Conservation (phyloP, 2,797 vertebrate species). For the Eutrigla gurnardus region DNA sequence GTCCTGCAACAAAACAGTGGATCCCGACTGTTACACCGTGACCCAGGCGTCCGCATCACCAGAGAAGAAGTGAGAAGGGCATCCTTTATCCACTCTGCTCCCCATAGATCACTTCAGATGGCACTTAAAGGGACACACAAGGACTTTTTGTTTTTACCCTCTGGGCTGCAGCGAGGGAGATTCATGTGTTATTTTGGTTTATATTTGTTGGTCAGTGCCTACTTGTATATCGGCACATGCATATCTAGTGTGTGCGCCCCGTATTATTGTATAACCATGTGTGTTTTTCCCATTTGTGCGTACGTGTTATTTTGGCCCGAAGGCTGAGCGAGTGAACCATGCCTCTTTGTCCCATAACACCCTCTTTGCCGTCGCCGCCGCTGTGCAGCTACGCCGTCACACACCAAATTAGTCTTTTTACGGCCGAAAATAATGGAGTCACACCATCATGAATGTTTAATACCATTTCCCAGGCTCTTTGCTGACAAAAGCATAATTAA, state of each 20-base stretch:
- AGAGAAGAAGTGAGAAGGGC: constrained; percentile 42
- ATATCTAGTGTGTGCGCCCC: background rate
- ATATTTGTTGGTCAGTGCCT: constrained; percentile 4
- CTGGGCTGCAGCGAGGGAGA: constrained; percentile 47
- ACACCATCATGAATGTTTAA: constrained; percentile 74
- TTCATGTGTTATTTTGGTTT: constrained; percentile 56
- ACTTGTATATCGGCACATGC: constrained; percentile 11
- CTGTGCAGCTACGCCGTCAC: constrained; percentile 56
- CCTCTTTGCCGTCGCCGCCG: constrained; percentile 52
- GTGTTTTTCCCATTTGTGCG: constrained; percentile 1
- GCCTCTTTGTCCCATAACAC: constrained; percentile 61
- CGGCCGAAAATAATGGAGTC: constrained; percentile 66
- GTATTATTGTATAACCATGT: constrained; percentile 25
- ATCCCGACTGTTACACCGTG: constrained; percentile 24
- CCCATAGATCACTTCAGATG: constrained; percentile 60
- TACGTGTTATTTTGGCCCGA: constrained; percentile 40
- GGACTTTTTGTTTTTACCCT: constrained; percentile 63
- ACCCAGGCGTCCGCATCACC: constrained; percentile 33
- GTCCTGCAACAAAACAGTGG: constrained; percentile 25
- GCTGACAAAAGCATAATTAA: constrained; percentile 76
- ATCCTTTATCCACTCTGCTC: constrained; percentile 57
- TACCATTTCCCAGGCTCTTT: constrained; percentile 61
- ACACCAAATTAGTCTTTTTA: constrained; percentile 69
- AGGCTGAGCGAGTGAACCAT: constrained; percentile 59
- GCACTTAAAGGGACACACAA: constrained; percentile 57